Evolutionary conservation across 2,888 invertebrate genomes (phyloP), one percentile per base, ranked within the genome.

Genomic region (Melanostoma mellinum): DNA sequence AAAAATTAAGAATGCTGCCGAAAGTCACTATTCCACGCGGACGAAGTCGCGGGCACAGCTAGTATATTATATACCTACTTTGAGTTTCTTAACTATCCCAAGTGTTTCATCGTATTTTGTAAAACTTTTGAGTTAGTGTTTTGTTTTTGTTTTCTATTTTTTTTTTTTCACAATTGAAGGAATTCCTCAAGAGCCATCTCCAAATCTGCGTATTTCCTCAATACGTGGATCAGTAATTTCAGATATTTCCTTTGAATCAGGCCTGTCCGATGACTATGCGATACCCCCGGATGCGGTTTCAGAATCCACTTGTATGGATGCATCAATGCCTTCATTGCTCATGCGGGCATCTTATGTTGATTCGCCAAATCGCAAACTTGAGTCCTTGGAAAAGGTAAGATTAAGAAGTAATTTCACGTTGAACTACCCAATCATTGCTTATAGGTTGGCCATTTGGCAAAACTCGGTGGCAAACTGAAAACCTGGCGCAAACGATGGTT

Each of bases 401-500:
- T 30, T 20, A 3, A 58, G 35, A 6, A 9, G 40, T 40, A 3
- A 10, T n/a, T 20, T 9, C 50, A 10, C 38, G 4, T 9, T 32
- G 4, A 6, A 48, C 20, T 20, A 20, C 20, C 20, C 20, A 20
- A 20, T 20, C 44, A 6, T 20, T 32, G 44, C 40, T 8, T 33
- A 40, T 33, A 91, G 91, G 88, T 93, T 87, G 98, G 98, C 0
- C 97, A 97, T 89, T 93, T 98, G 50, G 97, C 97, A 50, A 97
- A 97, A 90, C 92, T 97, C 86, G 98, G 98, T 30, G 99, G 99
- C 32, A 98, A 98, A 90, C 93, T 99, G 33, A 99, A 98, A 92
- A 98, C 98, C 0, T 98, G 99, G 98, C 93, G 98, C 87, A 96
- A 98, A 89, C 93, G 98, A 88, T 99, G 98, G 97, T 99, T 99